Percentiles rank a stretch among this genome's conserved stretches.
phyloP scores from a whole-genome alignment of 1,140 invertebrate genomes.

The Drosophila trapezifrons region DNA sequence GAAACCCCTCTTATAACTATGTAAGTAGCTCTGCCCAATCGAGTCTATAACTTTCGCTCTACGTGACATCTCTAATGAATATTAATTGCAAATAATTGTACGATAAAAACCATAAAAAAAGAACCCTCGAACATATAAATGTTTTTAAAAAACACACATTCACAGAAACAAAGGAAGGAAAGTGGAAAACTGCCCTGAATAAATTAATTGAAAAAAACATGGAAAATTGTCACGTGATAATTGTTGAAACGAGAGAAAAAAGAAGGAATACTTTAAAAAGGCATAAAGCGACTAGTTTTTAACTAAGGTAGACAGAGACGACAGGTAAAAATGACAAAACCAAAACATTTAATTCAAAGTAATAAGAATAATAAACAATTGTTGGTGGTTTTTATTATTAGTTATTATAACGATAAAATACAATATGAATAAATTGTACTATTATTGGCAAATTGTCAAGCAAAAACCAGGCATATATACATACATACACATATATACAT shows the following conservation, averaged over 20 bases:
- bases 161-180: constrained; percentile 29
- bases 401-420: constrained; percentile 52
- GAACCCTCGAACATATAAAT: constrained; percentile 66
- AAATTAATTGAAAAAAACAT: constrained; percentile 75
- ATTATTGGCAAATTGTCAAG: constrained; percentile 79
- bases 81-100: constrained; percentile 68
- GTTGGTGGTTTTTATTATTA: constrained; percentile 81
- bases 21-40: constrained; percentile 62
- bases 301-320: constrained; percentile 64
- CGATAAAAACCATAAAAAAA: constrained; percentile 53
- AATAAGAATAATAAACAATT: constrained; percentile 52
- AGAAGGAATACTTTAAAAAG: constrained; percentile 52
- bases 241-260: constrained; percentile 57
- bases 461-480: constrained; percentile 46
- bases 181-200: constrained; percentile 68
- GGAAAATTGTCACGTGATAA: constrained; percentile 81
- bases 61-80: constrained; percentile 66
- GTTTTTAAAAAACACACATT: constrained; percentile 75
- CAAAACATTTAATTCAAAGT: constrained; percentile 40
- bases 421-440: constrained; percentile 58
- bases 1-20: constrained; percentile 32
- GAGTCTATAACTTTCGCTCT: constrained; percentile 56
- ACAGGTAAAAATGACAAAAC: constrained; percentile 56
- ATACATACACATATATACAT: constrained; percentile 51
- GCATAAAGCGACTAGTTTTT: constrained; percentile 70